Evolutionary conservation across 2,888 invertebrate species (phyloP).

Genomic region (Helicoverpa assulta): DNA sequence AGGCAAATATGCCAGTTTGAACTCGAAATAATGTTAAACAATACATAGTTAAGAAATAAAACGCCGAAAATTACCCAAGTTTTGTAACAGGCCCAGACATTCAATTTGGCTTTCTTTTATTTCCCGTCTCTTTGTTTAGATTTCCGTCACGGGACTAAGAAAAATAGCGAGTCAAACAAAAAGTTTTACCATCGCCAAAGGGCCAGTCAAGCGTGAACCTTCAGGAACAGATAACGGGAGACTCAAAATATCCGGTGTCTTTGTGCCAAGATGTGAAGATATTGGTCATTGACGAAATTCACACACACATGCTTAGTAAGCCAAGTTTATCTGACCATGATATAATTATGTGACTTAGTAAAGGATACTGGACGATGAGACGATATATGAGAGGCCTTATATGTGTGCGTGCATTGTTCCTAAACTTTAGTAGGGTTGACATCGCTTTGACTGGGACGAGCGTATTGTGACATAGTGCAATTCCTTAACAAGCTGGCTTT

Average conservation of each 20-base stretch:
- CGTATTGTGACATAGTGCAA: conserved; percentile 48
- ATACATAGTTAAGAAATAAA: conserved; percentile 60
- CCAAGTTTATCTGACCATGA: background rate
- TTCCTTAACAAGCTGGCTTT: conserved; percentile 67
- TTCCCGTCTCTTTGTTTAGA: conserved; percentile 78
- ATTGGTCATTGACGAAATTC: conserved; percentile 49
- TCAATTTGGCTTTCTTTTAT: conserved; percentile 79
- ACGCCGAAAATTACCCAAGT: conserved; percentile 69
- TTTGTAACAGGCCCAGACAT: conserved; percentile 72
- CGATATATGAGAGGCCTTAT: conserved; percentile 10
- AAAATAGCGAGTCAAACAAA: conserved; percentile 74
- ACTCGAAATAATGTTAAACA: conserved; percentile 43
- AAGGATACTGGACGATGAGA: background rate
- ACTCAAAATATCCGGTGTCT: conserved; percentile 69
- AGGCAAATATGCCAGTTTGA: conserved; percentile 11
- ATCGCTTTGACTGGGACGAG: conserved; percentile 17
- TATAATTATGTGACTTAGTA: background rate
- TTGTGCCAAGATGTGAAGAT: conserved; percentile 53
- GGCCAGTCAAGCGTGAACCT: conserved; percentile 75
- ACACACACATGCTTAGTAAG: conserved; percentile 37
- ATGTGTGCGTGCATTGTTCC: conserved; percentile 10
- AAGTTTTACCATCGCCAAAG: conserved; percentile 74
- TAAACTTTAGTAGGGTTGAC: conserved; percentile 22
- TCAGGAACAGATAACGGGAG: conserved; percentile 71
- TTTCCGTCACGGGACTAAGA: conserved; percentile 76